These are phyloP conservation scores for Onychomys leucogaster DNA, from an alignment of 2,797 vertebrate genomes.

Conservation along the genomic window DNA sequence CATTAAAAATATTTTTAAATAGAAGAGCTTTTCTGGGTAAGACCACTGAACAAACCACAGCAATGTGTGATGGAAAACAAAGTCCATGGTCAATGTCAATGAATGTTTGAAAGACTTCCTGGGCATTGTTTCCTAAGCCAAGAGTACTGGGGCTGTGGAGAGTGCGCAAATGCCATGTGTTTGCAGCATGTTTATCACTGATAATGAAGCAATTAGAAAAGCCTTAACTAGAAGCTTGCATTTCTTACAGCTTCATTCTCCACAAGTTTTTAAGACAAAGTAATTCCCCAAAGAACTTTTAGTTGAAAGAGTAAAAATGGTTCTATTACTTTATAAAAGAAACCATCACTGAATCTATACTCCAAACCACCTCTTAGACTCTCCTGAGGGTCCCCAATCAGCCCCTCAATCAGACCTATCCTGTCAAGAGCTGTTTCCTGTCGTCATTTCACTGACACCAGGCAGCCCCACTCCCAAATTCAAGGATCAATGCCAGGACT, in stretches of 20 bases:
- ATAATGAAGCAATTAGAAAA: constrained; percentile 50
- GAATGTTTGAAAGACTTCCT: constrained; percentile 5
- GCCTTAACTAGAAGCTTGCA: constrained; percentile 2
- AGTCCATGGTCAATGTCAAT: background rate
- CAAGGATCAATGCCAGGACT: background rate
- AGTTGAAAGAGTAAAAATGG: constrained; percentile 11
- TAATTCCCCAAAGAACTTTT: background rate
- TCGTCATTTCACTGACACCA: background rate
- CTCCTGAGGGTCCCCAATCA: background rate
- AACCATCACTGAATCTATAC: background rate
- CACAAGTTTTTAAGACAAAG: constrained; percentile 16
- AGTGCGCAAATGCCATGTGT: background rate
- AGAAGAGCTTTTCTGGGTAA: background rate
- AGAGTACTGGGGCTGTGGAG: background rate
- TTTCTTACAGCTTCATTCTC: background rate
- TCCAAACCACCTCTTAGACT: background rate
- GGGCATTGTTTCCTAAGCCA: background rate
- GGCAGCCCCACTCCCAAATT: background rate
- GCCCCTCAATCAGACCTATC: background rate
- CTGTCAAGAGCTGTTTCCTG: background rate
- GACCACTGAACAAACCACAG: constrained; percentile 4
- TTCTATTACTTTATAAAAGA: background rate
- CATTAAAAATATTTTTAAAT: constrained; percentile 6
- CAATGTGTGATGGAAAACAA: background rate
- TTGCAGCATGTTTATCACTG: background rate